A percentile compares a stretch with the other conserved stretches of the same genome.
Conservation (phyloP, 1,140 invertebrate genomes). For the Halictus rubicundus region DNA sequence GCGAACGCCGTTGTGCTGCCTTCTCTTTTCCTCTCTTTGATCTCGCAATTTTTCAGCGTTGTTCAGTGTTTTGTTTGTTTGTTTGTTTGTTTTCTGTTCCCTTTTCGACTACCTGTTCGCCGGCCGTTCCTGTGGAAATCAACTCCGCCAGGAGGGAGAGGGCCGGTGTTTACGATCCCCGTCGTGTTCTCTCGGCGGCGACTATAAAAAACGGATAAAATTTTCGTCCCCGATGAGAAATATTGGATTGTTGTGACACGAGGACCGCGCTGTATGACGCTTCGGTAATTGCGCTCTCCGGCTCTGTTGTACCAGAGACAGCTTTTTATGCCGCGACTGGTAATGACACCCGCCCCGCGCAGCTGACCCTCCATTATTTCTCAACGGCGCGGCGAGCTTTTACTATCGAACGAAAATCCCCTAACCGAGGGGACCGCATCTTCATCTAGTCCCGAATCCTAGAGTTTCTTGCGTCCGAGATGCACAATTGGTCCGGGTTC, state of each 20-base stretch:
- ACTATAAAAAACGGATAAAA: constrained; percentile 43
- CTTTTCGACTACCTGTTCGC: neutral
- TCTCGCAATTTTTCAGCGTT: neutral
- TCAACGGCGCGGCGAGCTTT: constrained; percentile 42
- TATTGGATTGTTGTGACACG: constrained; percentile 49
- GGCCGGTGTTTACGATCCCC: constrained; percentile 2
- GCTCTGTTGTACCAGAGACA: constrained; percentile 51
- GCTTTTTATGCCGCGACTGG: constrained; percentile 72
- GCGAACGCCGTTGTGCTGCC: neutral
- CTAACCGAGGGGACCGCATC: neutral
- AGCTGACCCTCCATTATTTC: constrained; percentile 75
- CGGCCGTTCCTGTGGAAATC: constrained; percentile 12
- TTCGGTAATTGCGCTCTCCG: constrained; percentile 55
- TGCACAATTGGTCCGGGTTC: too few relatives aligned
- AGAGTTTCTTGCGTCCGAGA: neutral
- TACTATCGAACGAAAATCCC: constrained; percentile 59
- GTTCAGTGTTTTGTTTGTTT: neutral
- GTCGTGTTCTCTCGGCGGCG: neutral
- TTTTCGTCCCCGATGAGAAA: constrained; percentile 43
- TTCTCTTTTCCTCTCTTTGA: neutral
- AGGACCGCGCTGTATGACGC: constrained; percentile 55
- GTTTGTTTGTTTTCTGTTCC: neutral
- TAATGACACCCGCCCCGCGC: constrained; percentile 70
- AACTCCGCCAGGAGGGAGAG: neutral
- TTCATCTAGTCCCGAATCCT: constrained; percentile 33